These are phyloP conservation scores for Podilymbus podiceps DNA, from an alignment of 2,113 vertebrate genomes.

Conservation along the genomic window DNA sequence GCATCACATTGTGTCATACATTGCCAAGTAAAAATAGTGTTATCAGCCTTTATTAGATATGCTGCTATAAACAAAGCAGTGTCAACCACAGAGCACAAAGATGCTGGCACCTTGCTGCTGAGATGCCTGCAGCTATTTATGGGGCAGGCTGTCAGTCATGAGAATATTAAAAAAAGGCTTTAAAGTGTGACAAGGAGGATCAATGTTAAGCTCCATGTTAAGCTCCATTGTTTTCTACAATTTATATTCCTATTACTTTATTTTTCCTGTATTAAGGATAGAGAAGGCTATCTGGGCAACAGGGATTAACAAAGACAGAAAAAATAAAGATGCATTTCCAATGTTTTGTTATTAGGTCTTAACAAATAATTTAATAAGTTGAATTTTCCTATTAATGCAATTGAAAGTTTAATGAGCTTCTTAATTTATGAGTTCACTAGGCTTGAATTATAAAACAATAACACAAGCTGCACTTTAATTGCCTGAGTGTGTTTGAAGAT, in stretches of 20 bases:
- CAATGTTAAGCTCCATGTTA: not conserved
- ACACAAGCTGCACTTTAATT: constrained; percentile 63
- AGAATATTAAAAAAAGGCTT: not conserved
- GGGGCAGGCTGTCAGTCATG: not conserved
- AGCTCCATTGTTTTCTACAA: not conserved
- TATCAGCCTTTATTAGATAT: not conserved
- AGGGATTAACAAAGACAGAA: not conserved
- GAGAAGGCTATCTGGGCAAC: not conserved
- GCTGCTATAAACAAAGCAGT: not conserved
- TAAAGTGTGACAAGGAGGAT: not conserved
- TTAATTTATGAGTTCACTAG: constrained; percentile 65
- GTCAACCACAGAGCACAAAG: not conserved
- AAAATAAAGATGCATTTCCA: not conserved
- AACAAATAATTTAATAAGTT: constrained; percentile 37
- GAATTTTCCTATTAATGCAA: constrained; percentile 62
- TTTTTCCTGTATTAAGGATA: not conserved
- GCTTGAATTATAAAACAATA: constrained; percentile 64
- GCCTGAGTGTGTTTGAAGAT: constrained; percentile 60
- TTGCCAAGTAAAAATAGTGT: not conserved
- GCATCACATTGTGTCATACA: not conserved
- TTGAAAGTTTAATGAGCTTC: constrained; percentile 71
- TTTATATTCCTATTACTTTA: not conserved
- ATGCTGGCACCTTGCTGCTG: not conserved
- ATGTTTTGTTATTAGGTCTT: not conserved
- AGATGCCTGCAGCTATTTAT: not conserved